Evolutionary conservation across 2,113 vertebrate species (phyloP).

Genomic region (Albula glossodonta): DNA sequence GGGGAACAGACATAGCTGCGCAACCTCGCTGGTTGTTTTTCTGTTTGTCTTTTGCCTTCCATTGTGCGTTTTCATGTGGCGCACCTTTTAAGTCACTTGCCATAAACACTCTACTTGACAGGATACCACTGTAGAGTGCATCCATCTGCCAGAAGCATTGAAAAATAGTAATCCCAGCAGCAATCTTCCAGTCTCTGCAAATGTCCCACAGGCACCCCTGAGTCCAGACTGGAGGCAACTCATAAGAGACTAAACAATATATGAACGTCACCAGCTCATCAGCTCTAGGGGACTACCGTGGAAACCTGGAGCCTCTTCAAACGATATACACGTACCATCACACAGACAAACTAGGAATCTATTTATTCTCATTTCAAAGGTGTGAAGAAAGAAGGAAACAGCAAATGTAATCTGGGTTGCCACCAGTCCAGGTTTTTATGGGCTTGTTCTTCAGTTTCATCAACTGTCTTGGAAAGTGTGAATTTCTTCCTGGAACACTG

Average conservation of each 20-base stretch:
- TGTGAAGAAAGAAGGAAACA: background rate
- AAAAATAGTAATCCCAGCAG: background rate
- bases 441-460: too few relatives aligned
- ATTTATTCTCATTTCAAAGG: background rate
- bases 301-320: background rate
- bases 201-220: background rate
- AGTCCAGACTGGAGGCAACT: background rate
- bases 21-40: background rate
- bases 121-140: background rate
- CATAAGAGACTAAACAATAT: background rate
- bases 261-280: background rate
- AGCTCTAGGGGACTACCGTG: background rate
- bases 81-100: background rate
- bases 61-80: background rate
- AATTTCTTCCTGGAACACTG: too few relatives aligned
- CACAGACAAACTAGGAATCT: background rate
- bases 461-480: too few relatives aligned
- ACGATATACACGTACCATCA: background rate
- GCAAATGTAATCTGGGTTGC: background rate
- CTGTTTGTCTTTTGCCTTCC: background rate
- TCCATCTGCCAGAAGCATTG: background rate
- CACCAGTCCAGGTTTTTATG: too few relatives aligned
- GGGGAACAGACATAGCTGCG: conserved; percentile 11
- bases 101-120: background rate
- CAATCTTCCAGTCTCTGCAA: background rate